Base-by-base conservation (phyloP, 2,888 invertebrate species). In the Cheiracanthium punctorium region DNA sequence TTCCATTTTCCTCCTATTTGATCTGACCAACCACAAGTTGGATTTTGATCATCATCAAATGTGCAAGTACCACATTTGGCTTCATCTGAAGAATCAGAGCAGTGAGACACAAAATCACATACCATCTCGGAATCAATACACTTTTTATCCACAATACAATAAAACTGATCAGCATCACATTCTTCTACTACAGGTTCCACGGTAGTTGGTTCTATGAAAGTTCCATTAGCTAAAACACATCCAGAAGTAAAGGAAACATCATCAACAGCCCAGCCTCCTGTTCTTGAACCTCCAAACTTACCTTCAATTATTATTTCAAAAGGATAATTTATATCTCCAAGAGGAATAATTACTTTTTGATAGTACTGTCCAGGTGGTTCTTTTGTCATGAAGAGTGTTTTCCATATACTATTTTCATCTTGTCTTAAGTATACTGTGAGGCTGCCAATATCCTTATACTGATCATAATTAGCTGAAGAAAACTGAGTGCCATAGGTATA, bases 231-330 rank as follows among this genome's bases (percentile, higher is more conserved):
- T 1, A 73, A n/a, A 7, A 37, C 10, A 41, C 89, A 89, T 7
- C 84, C 89, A 28, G 69, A n/a, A 24, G 87, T 81, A 48, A 89
- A 89, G 2, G 88, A 88, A 1, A 89, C 71, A 72, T 89, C 89
- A 64, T 89, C 89, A n/a, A 89, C 65, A 14, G 76, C 87, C 89
- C 89, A 89, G 41, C 76, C 82, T 14, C 88, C 89, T 20, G 17
- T 0, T 4, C 12, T 52, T 4, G 48, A 17, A 4, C 12, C 17
- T 5, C 87, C 87, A 0, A 43, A 37, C 64, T 64, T 48, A 43
- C 69, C 74, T 77, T 89, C 89, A 17, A 89, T 69, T 29, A 88
- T 81, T 17, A 89, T 58, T 75, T 88, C 84, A 64, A 89, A 89
- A 5, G 82, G 85, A n/a, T 74, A 75, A 17, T 76, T 72, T 1